These are phyloP conservation scores for Calycopis cecrops DNA, from an alignment of 1,140 invertebrate species.

Conservation along the genomic window DNA sequence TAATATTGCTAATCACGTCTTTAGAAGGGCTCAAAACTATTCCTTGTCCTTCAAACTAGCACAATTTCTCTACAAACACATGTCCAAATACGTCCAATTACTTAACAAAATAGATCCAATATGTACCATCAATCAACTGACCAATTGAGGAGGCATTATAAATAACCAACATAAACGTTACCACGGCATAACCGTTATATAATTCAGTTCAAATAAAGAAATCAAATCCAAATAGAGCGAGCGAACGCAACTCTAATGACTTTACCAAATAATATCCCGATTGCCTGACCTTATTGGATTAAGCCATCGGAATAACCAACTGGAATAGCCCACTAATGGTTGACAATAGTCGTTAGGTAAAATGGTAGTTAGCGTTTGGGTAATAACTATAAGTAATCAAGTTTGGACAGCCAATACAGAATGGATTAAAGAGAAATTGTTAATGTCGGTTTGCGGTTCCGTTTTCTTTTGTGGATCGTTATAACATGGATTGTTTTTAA, in stretches of 20 bases:
- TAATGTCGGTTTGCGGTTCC: too few relatives aligned
- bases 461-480: too few relatives aligned
- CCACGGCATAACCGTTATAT: constrained; percentile 3
- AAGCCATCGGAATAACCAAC: constrained; percentile 35
- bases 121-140: too few relatives aligned
- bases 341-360: constrained; percentile 21
- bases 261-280: constrained; percentile 29
- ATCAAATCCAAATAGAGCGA: constrained; percentile 32
- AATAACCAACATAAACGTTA: neutral
- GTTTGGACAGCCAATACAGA: constrained; percentile 1
- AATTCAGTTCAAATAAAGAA: constrained; percentile 29
- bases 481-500: too few relatives aligned
- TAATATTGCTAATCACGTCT: too few relatives aligned
- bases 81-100: too few relatives aligned
- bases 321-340: constrained; percentile 20
- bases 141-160: too few relatives aligned
- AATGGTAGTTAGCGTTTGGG: constrained; percentile 4
- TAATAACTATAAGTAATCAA: constrained; percentile 9
- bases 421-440: neutral
- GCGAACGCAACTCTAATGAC: neutral
- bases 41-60: too few relatives aligned
- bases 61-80: too few relatives aligned
- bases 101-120: too few relatives aligned
- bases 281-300: constrained; percentile 36
- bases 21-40: too few relatives aligned